phyloP scores from a whole-genome alignment of 2,888 invertebrate genomes.

The Ennomos quercinarius region DNA sequence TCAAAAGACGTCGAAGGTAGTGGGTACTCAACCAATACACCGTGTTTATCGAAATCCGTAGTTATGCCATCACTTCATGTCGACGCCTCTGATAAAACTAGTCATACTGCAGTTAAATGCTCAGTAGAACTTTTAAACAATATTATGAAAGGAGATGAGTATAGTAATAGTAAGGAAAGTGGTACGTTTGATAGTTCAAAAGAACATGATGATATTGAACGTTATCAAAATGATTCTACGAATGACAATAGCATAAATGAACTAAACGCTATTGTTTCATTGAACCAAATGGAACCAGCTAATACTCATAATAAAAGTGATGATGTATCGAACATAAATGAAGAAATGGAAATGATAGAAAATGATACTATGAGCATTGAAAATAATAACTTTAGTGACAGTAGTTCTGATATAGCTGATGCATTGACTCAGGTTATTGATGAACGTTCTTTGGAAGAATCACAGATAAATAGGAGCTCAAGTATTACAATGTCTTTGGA shows the following conservation, averaged over 20 bases:
- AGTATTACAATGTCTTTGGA: slow-evolving; percentile 53
- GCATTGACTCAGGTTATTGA: slow-evolving; percentile 71
- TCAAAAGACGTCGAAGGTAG: slow-evolving; percentile 13
- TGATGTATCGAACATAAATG: neutral
- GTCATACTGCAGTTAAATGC: slow-evolving; percentile 49
- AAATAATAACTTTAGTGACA: slow-evolving; percentile 29
- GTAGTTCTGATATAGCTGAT: slow-evolving; percentile 60
- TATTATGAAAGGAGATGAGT: slow-evolving; percentile 40
- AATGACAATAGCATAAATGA: slow-evolving; percentile 30
- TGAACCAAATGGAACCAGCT: neutral
- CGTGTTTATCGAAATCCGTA: slow-evolving; percentile 6
- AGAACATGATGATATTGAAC: slow-evolving; percentile 6
- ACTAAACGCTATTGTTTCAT: neutral
- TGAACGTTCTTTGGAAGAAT: slow-evolving; percentile 49
- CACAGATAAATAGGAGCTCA: slow-evolving; percentile 34
- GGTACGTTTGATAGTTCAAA: neutral
- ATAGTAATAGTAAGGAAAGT: slow-evolving; percentile 3
- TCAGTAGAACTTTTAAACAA: slow-evolving; percentile 58
- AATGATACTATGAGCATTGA: neutral
- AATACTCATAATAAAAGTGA: slow-evolving; percentile 1
- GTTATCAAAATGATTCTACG: slow-evolving; percentile 6
- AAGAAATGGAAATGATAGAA: neutral
- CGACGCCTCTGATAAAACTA: slow-evolving; percentile 25
- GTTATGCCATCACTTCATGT: slow-evolving; percentile 11
- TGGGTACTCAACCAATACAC: slow-evolving; percentile 1